Conservation (phyloP, 2,888 invertebrate species). For the Petrolisthes cinctipes region DNA sequence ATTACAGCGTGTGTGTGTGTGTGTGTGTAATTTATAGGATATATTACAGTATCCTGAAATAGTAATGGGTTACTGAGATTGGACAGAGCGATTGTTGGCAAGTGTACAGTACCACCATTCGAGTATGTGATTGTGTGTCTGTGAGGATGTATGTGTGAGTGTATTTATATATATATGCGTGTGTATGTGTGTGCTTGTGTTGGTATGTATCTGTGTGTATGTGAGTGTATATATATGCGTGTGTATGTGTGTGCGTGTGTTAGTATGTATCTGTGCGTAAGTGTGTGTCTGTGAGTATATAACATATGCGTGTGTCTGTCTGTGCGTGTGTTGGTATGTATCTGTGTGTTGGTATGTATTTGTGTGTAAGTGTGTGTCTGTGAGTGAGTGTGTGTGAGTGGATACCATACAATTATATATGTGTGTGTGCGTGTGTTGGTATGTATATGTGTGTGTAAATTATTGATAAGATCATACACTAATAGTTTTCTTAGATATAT, state of each 20-base stretch:
- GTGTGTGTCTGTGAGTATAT: not conserved
- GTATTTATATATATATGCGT: not conserved
- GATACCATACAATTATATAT: not conserved
- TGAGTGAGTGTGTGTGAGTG: not conserved
- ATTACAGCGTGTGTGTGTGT: not conserved
- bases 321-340: not conserved
- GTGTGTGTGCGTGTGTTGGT: not conserved
- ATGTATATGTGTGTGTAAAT: slow-evolving; percentile 7
- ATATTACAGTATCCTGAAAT: not conserved
- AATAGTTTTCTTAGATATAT: not conserved
- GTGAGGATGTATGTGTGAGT: not conserved
- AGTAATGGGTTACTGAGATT: not conserved
- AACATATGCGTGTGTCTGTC: not conserved
- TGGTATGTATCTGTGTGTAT: not conserved
- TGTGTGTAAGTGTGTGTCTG: slow-evolving; percentile 12
- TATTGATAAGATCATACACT: not conserved
- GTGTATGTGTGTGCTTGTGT: not conserved
- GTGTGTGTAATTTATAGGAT: not conserved
- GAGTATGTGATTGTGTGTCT: too few relatives aligned
- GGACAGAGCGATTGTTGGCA: too few relatives aligned
- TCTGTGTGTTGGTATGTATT: slow-evolving; percentile 11
- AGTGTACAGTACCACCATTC: too few relatives aligned
- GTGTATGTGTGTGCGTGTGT: slow-evolving; percentile 23
- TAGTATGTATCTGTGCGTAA: slow-evolving; percentile 12
- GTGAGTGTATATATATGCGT: not conserved